Base-by-base conservation (phyloP, 1,140 invertebrate species). In the Drosophila asahinai region DNA sequence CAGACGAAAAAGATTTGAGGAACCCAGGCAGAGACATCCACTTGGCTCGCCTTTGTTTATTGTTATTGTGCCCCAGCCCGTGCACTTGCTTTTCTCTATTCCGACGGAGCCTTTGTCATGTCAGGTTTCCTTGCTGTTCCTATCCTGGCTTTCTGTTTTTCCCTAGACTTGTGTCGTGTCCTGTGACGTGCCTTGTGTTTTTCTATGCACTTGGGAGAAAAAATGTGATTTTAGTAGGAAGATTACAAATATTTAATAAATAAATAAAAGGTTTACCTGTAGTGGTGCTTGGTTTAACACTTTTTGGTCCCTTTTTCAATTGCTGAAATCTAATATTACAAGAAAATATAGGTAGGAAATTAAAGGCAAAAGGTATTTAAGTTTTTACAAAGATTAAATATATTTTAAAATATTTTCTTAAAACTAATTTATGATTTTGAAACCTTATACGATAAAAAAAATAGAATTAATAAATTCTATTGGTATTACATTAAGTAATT, bases 41-140 rank as follows among this genome's bases (percentile, higher is more conserved):
- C 74, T 62, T 30, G 61, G 42, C 54, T 38, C 59, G 38, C 19
- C 51, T 71, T 72, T 80, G 80, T 80, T 89, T 84, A 71, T 83
- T 83, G 49, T 84, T 87, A 80, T 81, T 54, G 67, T 36, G 45
- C 45, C 54, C 25, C 27, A 4, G n/a, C 3, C 54, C 47, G 15
- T 17, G 52, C 12, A 6, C 60, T 43, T 22, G 17, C 38, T 45
- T 15, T 19, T 38, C 49, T 15, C 57, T 47, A 22, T 52, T 19
- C 36, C 19, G 6, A 45, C 14, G 0, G 14, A 43, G n/a, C 22
- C 81, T 83, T 86, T 87, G 83, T 83, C 81, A 76, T 67, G 65
- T 60, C 54, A 58, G 48, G 59, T 47, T 49, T 43, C 51, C 62
- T 51, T 57, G n/a, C 36, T 25, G 54, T 38, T 57, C 9, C 36